Conservation (phyloP, 2,113 vertebrate genomes). For the Aepyceros melampus region DNA sequence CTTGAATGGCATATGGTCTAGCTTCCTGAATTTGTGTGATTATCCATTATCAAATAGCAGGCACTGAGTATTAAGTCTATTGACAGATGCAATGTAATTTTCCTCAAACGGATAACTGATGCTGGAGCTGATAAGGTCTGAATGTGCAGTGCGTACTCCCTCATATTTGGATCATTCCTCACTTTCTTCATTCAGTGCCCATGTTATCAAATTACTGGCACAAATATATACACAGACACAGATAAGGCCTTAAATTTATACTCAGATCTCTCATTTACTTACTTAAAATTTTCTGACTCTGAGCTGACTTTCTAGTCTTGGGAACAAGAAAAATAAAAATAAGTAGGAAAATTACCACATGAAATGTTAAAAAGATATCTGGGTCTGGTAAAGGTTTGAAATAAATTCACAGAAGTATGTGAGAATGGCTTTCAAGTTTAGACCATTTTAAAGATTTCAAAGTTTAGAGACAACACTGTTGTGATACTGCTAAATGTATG, state of each 20-base stretch:
- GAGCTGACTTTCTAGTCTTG: neutral
- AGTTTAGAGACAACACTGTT: neutral
- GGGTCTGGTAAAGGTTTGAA: neutral
- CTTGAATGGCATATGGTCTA: conserved; percentile 70
- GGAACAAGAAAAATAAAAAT: conserved; percentile 4
- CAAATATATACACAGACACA: neutral
- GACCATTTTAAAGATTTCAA: neutral
- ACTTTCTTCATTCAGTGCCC: conserved; percentile 36
- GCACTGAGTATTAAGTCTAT: conserved; percentile 74
- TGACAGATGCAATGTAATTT: conserved; percentile 79
- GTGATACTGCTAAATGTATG: neutral
- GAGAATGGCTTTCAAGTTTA: neutral
- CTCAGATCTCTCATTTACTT: neutral
- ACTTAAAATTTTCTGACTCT: neutral
- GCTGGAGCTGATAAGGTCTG: conserved; percentile 61
- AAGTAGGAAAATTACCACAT: neutral
- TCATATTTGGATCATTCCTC: conserved; percentile 55
- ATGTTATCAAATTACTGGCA: conserved; percentile 48
- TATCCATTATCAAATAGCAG: conserved; percentile 75
- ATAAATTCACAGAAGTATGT: neutral
- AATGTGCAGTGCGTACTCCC: conserved; percentile 38
- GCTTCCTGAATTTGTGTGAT: conserved; percentile 77
- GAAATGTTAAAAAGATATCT: neutral
- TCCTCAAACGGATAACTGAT: conserved; percentile 74
- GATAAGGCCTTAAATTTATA: conserved; percentile 22